Conservation (phyloP, 2,888 invertebrate species). For the Phania funesta region DNA sequence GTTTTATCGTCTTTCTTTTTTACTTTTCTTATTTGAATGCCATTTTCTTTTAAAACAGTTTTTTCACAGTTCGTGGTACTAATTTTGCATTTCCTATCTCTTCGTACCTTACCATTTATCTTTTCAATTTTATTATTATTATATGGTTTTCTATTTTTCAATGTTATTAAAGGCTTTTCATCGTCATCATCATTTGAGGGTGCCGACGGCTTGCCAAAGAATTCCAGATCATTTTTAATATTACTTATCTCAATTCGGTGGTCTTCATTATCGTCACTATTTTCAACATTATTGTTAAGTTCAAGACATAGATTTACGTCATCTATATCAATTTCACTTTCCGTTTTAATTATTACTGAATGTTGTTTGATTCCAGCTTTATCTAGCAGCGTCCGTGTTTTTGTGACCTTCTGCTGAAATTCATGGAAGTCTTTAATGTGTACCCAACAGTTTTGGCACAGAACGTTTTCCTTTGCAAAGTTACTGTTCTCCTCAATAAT, state of each 20-base stretch:
- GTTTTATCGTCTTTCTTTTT: not conserved
- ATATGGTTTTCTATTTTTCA: not conserved
- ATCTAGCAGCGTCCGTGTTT: not conserved
- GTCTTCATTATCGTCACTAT: not conserved
- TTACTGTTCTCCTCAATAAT: not conserved
- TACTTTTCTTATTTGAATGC: not conserved
- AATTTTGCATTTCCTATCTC: slow-evolving; percentile 6
- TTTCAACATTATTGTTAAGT: not conserved
- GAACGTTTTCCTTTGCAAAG: not conserved
- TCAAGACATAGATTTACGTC: not conserved
- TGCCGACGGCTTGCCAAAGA: not conserved
- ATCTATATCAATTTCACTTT: not conserved
- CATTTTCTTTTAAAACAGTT: not conserved
- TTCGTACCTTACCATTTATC: not conserved
- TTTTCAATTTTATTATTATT: not conserved
- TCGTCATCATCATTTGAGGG: not conserved
- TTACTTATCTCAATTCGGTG: not conserved
- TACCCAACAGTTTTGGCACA: slow-evolving; percentile 30
- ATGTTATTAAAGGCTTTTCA: slow-evolving; percentile 16
- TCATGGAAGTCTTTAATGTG: slow-evolving; percentile 33
- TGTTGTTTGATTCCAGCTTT: not conserved
- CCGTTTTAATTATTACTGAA: not conserved
- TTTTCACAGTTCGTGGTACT: not conserved
- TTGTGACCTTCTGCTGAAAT: slow-evolving; percentile 33
- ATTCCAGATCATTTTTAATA: not conserved